Evolutionary conservation across 2,888 invertebrate species (phyloP).

Genomic region (Cerastis rubricosa): DNA sequence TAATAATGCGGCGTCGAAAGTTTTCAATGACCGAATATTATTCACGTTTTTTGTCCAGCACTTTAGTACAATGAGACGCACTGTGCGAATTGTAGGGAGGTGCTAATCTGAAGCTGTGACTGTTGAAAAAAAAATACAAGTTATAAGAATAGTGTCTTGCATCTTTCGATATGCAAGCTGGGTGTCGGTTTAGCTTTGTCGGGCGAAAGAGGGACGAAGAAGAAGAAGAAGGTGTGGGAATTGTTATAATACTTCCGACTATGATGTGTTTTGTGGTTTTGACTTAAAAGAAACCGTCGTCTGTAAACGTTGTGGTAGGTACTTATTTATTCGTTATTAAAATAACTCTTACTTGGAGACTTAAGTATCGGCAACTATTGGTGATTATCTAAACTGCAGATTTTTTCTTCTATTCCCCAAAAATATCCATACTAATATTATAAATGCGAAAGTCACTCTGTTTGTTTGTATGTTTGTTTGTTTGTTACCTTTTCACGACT

Average conservation of each 20-base stretch:
- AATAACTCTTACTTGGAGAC: not conserved
- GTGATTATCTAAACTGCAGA: not conserved
- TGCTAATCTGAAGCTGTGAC: slow-evolving; percentile 52
- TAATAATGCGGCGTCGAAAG: slow-evolving; percentile 75
- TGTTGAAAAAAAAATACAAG: slow-evolving; percentile 29
- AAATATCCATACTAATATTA: not conserved
- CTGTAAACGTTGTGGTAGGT: not conserved
- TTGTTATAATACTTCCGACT: not conserved
- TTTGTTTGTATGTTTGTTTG: too few species aligned
- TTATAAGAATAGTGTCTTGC: slow-evolving; percentile 32
- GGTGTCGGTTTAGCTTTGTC: slow-evolving; percentile 16
- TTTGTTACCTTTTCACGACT: too few species aligned
- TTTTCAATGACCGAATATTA: slow-evolving; percentile 69
- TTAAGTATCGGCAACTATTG: not conserved
- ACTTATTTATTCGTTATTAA: not conserved
- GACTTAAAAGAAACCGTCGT: not conserved
- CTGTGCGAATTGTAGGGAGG: slow-evolving; percentile 60
- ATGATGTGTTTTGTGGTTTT: slow-evolving; percentile 2
- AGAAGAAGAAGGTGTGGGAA: not conserved
- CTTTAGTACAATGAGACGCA: slow-evolving; percentile 56
- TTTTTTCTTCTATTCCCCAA: not conserved
- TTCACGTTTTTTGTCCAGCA: slow-evolving; percentile 69
- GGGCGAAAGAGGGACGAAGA: slow-evolving; percentile 2
- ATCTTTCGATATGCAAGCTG: slow-evolving; percentile 20
- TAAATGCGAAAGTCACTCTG: too few species aligned